phyloP scores from a whole-genome alignment of 2,113 vertebrate genomes.

The Muntiacus reevesi region DNA sequence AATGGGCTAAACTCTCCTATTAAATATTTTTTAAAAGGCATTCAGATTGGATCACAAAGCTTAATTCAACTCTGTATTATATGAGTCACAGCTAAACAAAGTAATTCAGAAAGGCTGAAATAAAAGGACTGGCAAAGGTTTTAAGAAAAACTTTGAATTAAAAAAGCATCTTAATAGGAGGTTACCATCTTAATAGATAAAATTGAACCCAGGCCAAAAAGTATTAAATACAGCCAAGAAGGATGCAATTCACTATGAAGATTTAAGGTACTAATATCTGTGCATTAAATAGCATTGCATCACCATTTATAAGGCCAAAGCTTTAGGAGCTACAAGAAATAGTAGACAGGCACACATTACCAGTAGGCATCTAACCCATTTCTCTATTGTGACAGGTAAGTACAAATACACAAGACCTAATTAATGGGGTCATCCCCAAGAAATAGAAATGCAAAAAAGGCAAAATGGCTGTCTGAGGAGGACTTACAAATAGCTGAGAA shows the following conservation, averaged over 20 bases:
- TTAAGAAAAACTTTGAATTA: conserved; percentile 16
- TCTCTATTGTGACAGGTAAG: background rate
- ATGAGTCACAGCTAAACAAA: background rate
- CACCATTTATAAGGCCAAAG: background rate
- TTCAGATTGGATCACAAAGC: conserved; percentile 8
- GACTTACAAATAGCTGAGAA: background rate
- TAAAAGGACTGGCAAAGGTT: background rate
- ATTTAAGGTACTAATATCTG: background rate
- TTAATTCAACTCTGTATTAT: background rate
- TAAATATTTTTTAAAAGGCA: background rate
- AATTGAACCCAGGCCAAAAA: background rate
- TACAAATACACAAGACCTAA: background rate
- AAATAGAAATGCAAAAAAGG: background rate
- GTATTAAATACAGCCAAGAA: background rate
- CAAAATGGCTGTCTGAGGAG: background rate
- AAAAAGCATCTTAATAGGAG: background rate
- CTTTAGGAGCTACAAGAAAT: background rate
- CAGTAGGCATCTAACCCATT: background rate
- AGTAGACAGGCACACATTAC: background rate
- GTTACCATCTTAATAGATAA: background rate
- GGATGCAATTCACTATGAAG: background rate
- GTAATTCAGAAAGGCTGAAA: background rate
- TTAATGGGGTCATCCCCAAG: background rate
- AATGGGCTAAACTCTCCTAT: background rate
- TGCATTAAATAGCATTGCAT: background rate